Conservation (phyloP, 2,113 vertebrate genomes). For the Toxotes chatareus region DNA sequence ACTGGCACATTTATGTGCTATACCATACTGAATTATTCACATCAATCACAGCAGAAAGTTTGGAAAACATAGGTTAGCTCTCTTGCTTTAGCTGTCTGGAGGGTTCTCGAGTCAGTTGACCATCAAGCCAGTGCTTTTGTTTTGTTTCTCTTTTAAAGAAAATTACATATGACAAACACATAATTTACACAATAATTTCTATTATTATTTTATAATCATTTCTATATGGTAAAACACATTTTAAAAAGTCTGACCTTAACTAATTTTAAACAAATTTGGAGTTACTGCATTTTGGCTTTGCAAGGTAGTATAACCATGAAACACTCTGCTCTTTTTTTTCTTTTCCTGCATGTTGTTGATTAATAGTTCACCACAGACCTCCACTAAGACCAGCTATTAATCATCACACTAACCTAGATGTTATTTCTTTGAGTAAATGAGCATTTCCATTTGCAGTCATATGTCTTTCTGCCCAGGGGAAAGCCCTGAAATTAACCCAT, state of each 20-base stretch:
- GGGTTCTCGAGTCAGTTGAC: not conserved
- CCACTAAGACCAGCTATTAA: not conserved
- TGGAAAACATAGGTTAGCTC: not conserved
- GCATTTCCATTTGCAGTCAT: not conserved
- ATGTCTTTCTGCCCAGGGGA: not conserved
- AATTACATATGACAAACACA: not conserved
- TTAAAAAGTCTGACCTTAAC: not conserved
- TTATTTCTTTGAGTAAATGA: not conserved
- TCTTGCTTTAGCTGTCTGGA: not conserved
- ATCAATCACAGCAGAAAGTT: not conserved
- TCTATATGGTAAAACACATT: not conserved
- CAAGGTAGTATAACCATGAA: not conserved
- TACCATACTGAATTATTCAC: not conserved
- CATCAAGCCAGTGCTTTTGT: not conserved
- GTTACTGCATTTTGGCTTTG: not conserved
- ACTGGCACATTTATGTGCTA: too few species aligned
- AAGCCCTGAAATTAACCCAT: not conserved
- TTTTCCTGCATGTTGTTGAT: not conserved
- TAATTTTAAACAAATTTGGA: not conserved
- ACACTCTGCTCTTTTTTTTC: not conserved
- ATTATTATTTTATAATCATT: not conserved
- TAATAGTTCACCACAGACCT: slow-evolving; percentile 3
- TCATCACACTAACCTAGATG: not conserved
- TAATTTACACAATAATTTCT: not conserved
- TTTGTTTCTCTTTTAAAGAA: too few species aligned